These are phyloP conservation scores for Protomyctophum bolini DNA, from an alignment of 2,113 vertebrate genomes.

Conservation along the genomic window DNA sequence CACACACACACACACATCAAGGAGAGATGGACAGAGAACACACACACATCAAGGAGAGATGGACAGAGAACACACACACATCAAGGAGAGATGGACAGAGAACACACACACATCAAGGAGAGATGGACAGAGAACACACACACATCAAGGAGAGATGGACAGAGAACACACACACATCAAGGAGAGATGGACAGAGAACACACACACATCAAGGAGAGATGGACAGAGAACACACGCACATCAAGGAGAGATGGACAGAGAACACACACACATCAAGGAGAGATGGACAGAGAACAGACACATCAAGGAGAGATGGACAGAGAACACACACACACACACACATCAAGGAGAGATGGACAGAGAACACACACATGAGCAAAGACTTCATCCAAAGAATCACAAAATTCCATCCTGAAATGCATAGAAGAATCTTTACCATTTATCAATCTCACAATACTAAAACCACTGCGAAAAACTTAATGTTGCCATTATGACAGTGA, in stretches of 20 bases:
- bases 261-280: too few relatives aligned
- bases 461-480: too few relatives aligned
- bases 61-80: too few relatives aligned
- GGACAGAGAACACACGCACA: too few relatives aligned
- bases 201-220: not conserved
- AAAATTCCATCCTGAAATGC: too few relatives aligned
- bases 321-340: not conserved
- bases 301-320: not conserved
- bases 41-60: not conserved
- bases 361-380: not conserved
- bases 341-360: not conserved
- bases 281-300: not conserved
- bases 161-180: too few relatives aligned
- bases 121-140: not conserved
- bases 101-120: too few relatives aligned
- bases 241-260: not conserved
- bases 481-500: too few relatives aligned
- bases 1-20: conserved; percentile 9
- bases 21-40: not conserved
- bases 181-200: not conserved
- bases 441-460: too few relatives aligned
- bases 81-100: not conserved
- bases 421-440: too few relatives aligned
- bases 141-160: not conserved
- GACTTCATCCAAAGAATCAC: too few relatives aligned